Evolutionary conservation across 2,113 vertebrate species (phyloP).

Genomic region (Urocolius indicus): DNA sequence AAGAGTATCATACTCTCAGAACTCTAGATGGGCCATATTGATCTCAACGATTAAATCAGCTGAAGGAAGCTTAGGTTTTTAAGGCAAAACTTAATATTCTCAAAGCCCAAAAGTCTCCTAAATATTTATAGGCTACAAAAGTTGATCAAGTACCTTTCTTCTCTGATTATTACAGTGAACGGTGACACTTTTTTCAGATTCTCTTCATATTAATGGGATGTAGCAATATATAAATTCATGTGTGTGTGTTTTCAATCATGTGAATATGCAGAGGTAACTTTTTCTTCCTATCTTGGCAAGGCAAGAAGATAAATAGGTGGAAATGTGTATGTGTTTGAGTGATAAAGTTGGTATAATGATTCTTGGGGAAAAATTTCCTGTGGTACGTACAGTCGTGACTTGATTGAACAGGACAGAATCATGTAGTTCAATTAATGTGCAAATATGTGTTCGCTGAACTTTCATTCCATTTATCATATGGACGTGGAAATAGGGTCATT

Average conservation of each 20-base stretch:
- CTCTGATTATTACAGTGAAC: slow-evolving; percentile 29
- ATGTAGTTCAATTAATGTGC: slow-evolving; percentile 83
- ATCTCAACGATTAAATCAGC: slow-evolving; percentile 66
- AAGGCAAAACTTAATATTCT: slow-evolving; percentile 45
- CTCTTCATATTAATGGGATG: background rate
- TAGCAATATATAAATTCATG: slow-evolving; percentile 3
- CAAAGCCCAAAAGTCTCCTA: slow-evolving; percentile 11
- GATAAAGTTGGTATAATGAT: slow-evolving; percentile 77
- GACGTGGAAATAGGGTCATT: slow-evolving; percentile 80
- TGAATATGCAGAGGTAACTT: slow-evolving; percentile 3
- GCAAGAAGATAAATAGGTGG: slow-evolving; percentile 63
- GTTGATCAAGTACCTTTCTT: slow-evolving; percentile 54
- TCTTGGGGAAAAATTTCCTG: slow-evolving; percentile 66
- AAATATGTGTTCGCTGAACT: slow-evolving; percentile 79
- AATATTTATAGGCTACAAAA: slow-evolving; percentile 23
- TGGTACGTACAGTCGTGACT: slow-evolving; percentile 67
- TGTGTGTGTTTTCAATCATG: slow-evolving; percentile 55
- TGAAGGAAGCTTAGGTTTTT: slow-evolving; percentile 53
- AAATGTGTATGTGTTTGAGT: slow-evolving; percentile 64
- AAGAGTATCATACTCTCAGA: slow-evolving; percentile 33
- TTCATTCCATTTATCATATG: slow-evolving; percentile 80
- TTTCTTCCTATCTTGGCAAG: slow-evolving; percentile 50
- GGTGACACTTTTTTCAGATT: slow-evolving; percentile 7
- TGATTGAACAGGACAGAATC: slow-evolving; percentile 78
- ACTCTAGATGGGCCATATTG: slow-evolving; percentile 27